Conservation (phyloP, 2,113 vertebrate genomes). For the Tichodroma muraria region DNA sequence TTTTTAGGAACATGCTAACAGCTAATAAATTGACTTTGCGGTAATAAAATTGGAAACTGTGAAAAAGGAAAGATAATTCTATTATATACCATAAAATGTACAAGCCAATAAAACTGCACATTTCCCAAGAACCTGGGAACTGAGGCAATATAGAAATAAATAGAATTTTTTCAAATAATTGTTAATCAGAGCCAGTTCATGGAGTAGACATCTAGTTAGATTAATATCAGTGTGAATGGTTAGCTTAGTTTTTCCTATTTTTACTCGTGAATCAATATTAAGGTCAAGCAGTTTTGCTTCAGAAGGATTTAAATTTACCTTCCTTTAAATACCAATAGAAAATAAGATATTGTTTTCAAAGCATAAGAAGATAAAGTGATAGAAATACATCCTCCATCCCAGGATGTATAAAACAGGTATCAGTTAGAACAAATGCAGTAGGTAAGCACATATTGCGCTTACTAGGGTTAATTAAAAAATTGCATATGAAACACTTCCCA, state of each 20-base stretch:
- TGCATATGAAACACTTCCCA: not conserved
- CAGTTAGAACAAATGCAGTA: not conserved
- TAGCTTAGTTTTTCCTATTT: not conserved
- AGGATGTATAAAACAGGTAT: not conserved
- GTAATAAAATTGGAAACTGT: conserved; percentile 50
- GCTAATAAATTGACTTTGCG: conserved; percentile 39
- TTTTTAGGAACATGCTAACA: conserved; percentile 16
- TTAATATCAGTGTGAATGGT: not conserved
- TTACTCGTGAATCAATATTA: not conserved
- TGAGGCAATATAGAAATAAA: conserved; percentile 33
- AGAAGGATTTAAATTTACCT: not conserved
- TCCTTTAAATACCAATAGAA: not conserved
- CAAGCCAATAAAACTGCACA: not conserved
- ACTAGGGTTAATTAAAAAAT: not conserved
- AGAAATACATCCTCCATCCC: not conserved
- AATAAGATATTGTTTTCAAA: not conserved
- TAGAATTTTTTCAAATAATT: conserved; percentile 26
- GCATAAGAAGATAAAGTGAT: not conserved
- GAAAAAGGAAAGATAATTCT: conserved; percentile 49
- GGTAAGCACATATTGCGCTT: not conserved
- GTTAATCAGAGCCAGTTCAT: conserved; percentile 32
- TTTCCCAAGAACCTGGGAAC: conserved; percentile 25
- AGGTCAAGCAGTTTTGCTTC: not conserved
- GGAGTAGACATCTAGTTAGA: not conserved
- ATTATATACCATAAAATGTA: conserved; percentile 28